These are phyloP conservation scores for Hippasteria phrygiana DNA, from an alignment of 53 echinoderm and acorn worm species.

Conservation along the genomic window DNA sequence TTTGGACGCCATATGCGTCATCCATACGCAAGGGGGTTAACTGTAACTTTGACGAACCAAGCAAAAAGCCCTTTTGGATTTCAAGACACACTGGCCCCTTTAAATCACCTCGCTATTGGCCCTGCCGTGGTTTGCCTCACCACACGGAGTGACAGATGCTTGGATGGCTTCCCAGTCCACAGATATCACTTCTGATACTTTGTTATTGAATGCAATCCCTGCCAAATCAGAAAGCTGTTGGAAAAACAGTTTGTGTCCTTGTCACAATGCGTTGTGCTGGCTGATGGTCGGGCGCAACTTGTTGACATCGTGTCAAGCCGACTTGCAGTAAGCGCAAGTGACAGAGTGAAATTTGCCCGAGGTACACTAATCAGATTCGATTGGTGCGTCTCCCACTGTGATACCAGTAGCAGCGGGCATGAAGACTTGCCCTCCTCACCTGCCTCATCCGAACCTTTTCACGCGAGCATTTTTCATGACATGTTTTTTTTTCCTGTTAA, in stretches of 20 bases:
- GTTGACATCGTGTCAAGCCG: slow-evolving; percentile 37
- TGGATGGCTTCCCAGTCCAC: not conserved
- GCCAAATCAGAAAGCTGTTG: slow-evolving; percentile 1
- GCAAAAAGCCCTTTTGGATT: too few relatives aligned
- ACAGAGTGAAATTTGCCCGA: slow-evolving; percentile 42
- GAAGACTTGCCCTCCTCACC: slow-evolving; percentile 1
- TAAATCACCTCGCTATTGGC: not conserved
- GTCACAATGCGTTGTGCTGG: not conserved
- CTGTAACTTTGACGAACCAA: too few relatives aligned
- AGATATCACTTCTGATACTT: slow-evolving; percentile 29
- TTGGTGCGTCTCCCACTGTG: slow-evolving; percentile 21
- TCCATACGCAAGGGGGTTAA: too few relatives aligned
- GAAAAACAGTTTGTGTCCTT: slow-evolving; percentile 31
- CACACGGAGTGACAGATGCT: not conserved
- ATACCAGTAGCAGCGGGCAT: slow-evolving; percentile 26
- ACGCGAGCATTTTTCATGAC: not conserved
- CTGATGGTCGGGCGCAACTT: slow-evolving; percentile 29
- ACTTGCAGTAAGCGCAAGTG: not conserved
- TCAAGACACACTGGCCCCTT: too few relatives aligned
- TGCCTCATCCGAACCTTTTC: not conserved
- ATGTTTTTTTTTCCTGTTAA: too few relatives aligned
- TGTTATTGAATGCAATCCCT: slow-evolving; percentile 32
- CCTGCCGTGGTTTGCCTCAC: not conserved
- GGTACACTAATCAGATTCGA: slow-evolving; percentile 50
- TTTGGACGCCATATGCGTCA: too few relatives aligned